phyloP scores from a whole-genome alignment of 2,888 invertebrate species.

The Mallateleia sp. region DNA sequence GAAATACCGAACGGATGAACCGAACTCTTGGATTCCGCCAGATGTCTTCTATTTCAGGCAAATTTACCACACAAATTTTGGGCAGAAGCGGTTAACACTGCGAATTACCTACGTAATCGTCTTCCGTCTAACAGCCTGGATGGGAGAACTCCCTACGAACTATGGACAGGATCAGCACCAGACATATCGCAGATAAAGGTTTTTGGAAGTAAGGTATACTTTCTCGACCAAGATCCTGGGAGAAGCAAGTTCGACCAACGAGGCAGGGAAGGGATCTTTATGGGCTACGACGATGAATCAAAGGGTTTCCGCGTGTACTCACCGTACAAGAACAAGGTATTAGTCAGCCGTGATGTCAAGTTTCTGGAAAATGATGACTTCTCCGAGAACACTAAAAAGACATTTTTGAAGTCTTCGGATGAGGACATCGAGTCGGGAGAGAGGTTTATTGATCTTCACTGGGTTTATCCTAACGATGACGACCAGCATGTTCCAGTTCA shows the following conservation, averaged over 20 bases:
- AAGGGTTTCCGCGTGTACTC: constrained; percentile 29
- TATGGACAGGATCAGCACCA: constrained; percentile 40
- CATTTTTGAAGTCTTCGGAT: not conserved
- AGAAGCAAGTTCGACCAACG: constrained; percentile 42
- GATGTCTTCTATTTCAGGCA: constrained; percentile 42
- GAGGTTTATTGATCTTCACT: constrained; percentile 16
- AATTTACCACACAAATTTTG: constrained; percentile 38
- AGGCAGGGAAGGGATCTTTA: constrained; percentile 29
- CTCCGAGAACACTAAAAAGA: constrained; percentile 12
- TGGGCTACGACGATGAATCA: constrained; percentile 29
- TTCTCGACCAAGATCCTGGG: constrained; percentile 37
- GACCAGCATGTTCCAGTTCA: not conserved
- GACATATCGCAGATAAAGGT: constrained; percentile 14
- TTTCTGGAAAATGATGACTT: constrained; percentile 17
- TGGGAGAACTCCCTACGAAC: constrained; percentile 34
- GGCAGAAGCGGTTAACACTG: constrained; percentile 52
- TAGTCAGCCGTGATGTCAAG: constrained; percentile 33
- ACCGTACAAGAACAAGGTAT: constrained; percentile 10
- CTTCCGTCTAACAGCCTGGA: constrained; percentile 25
- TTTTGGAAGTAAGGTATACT: constrained; percentile 47
- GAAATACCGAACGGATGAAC: constrained; percentile 38
- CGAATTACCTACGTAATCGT: no score
- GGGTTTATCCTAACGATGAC: not conserved
- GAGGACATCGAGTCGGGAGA: not conserved
- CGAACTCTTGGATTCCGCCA: constrained; percentile 39